Evolutionary conservation across 2,888 invertebrate genomes (phyloP), one percentile per base, ranked within the genome.

Genomic region (Drosophila koepferae): DNA sequence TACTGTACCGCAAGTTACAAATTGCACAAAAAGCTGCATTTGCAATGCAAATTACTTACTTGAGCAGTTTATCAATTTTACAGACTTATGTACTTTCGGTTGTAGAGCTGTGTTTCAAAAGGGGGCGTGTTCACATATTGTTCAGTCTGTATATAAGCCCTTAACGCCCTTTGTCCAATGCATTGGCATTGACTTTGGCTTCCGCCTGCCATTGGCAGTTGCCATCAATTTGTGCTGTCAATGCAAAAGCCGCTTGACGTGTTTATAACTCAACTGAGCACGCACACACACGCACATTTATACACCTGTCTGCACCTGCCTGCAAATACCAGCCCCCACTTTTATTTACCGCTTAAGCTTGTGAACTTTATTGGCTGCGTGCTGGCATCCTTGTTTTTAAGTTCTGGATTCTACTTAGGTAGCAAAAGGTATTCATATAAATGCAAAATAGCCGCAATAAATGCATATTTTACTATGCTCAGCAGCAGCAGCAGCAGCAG

Each of bases 371-470:
- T 88, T 73, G 80, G 71, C 83, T 80, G 74, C 89, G 77, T 86
- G 89, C 65, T 61, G 72, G 72, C 74, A 89, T 86, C 56, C 62
- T 60, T 59, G 38, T 28, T 28, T 40, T 51, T n/a, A 28, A 60
- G 48, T 44, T 60, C 36, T 20, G 41, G 14, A 34, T 10, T 38
- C 14, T n/a, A 65, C 62, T 48, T 51, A 55, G 36, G 40, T 41
- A 58, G 31, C 34, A 51, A 70, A 54, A 72, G 73, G 63, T 72
- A 77, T 75, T 86, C 81, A 85, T 89, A 79, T 87, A 86, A 87
- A 87, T 85, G 90, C 87, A 79, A 85, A 89, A 60, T 81, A 77
- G 72, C 59, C 71, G 40, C 69, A 70, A 83, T 77, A 70, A 80
- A 74, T 89, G 81, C 81, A 83, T 84, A 74, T 71, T 77, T 84